Base-by-base conservation (phyloP, 53 echinoderm and acorn worm species). In the Temnopleurus reevesii region DNA sequence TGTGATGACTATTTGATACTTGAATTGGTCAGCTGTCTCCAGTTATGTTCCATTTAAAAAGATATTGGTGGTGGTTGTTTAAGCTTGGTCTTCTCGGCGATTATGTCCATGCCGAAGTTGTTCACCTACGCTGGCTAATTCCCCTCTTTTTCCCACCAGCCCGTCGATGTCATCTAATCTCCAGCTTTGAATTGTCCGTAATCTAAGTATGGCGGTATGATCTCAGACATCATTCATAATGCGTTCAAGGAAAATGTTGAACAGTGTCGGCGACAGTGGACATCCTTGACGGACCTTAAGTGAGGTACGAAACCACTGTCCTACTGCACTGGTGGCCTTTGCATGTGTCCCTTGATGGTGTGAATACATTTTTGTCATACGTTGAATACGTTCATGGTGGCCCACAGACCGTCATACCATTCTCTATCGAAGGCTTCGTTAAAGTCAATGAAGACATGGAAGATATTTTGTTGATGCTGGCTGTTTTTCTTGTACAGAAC, bases 141-240 rank as follows among this genome's bases (percentile, higher is more conserved):
- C 26, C 4, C 23, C 3, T 46, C 26, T 27, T 24, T 12, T 3
- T 46, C 46, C 25, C 0, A 36, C 46, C 6, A 77, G 27, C 1
- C 46, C 46, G 21, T 26, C 46, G 8, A 46, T 46, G 2, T 77
- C 77, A 24, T 45, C 77, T 1, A 46, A 77, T 2, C 77, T 23
- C 18, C 44, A 10, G 46, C 46, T 77, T 8, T 17, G 21, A 15
- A 77, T 24, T 46, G 25, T 13, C 21, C 26, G 3, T 6, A 45
- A 45, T 77, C 77, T 46, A 0, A 77, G 21, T 4, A 21, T 24
- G 26, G 46, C 27, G 21, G 46, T 46, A 28, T 88, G 61, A 6
- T 88, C 76, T 87, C 90, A 59, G 0, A 76, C 86, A 55, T 92
- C 92, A 38, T 27, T 81, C 94, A 94, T 94, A 5, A 92, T 91